These are phyloP conservation scores for Gryllus longicercus DNA, from an alignment of 2,888 invertebrate species.

Conservation along the genomic window DNA sequence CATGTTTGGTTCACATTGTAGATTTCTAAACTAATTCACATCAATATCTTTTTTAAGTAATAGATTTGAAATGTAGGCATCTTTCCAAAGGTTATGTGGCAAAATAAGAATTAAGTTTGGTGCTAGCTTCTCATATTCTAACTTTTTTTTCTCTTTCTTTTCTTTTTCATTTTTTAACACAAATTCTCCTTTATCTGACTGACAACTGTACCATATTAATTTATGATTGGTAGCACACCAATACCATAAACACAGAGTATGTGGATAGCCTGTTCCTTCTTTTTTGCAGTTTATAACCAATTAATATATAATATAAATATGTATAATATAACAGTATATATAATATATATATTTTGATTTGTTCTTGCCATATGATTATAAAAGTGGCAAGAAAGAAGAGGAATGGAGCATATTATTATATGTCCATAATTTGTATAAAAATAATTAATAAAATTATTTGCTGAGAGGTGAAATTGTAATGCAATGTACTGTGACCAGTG, in stretches of 20 bases:
- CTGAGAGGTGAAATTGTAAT: slow-evolving; percentile 31
- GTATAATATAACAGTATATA: slow-evolving; percentile 31
- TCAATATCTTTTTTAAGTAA: slow-evolving; percentile 8
- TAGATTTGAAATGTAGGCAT: slow-evolving; percentile 17
- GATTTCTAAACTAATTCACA: slow-evolving; percentile 8
- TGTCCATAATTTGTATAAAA: slow-evolving; percentile 24
- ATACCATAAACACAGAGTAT: slow-evolving; percentile 28
- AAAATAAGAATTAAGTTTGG: slow-evolving; percentile 10
- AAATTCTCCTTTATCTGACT: slow-evolving; percentile 23
- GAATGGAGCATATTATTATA: slow-evolving; percentile 12
- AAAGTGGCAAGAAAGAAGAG: slow-evolving; percentile 25
- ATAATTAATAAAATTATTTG: slow-evolving; percentile 26
- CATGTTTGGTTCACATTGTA: slow-evolving; percentile 11
- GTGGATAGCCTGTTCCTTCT: slow-evolving; percentile 34
- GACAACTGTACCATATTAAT: slow-evolving; percentile 2
- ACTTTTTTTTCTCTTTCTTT: neutral
- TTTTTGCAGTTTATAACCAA: slow-evolving; percentile 33
- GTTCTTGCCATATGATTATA: slow-evolving; percentile 31
- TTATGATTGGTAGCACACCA: slow-evolving; percentile 28
- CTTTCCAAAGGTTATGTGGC: slow-evolving; percentile 17
- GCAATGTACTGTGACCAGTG: slow-evolving; percentile 11
- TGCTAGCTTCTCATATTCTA: slow-evolving; percentile 5
- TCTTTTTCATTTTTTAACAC: neutral
- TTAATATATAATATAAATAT: slow-evolving; percentile 33
- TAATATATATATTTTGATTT: slow-evolving; percentile 32